Evolutionary conservation across 2,113 vertebrate genomes (phyloP), one percentile per base, ranked within the genome.

Genomic region (Craseonycteris thonglongyai): DNA sequence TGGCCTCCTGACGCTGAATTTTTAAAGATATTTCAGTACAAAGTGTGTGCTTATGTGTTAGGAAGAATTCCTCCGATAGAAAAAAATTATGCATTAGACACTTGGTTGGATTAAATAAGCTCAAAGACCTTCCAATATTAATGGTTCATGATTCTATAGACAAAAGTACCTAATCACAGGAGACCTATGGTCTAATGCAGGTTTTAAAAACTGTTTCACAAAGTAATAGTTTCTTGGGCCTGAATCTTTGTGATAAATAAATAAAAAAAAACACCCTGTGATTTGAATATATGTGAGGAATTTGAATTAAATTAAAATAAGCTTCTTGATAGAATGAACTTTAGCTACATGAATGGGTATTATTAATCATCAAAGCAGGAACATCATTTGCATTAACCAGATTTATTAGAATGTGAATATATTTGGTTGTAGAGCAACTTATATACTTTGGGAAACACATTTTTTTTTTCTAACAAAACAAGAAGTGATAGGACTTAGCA

Each of bases 271-370:
- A n/a, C n/a, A n/a, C n/a, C n/a, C 85, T 66, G 40, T 54, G 56
- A 78, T 79, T 54, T 30, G 59, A 93, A 45, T 45, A n/a, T 22
- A 89, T 75, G 42, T 79, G 58, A 89, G 65, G 54, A 84, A 58
- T 85, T 91, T 91, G 42, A 90, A 82, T 91, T 58, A 69, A 76
- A 93, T 71, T 84, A 59, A 92, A 93, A 76, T 74, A 92, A 91
- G n/a, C 21, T 83, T 71, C 33, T 90, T 63, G 45, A 72, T 35
- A 89, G n/a, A 95, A 88, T 92, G 59, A 87, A 66, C 58, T 21
- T 88, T 72, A 74, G 68, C n/a, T 49, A 7, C 58, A 24, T 30
- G 30, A 76, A 80, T 72, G 5, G 14, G 2, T 83, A 79, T 63
- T 74, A 15, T 72, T 93, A 71, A 81, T 76, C 49, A 63, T 90